Evolutionary conservation across 2,113 vertebrate genomes (phyloP).

Genomic region (Forbesichthys papilliferus): DNA sequence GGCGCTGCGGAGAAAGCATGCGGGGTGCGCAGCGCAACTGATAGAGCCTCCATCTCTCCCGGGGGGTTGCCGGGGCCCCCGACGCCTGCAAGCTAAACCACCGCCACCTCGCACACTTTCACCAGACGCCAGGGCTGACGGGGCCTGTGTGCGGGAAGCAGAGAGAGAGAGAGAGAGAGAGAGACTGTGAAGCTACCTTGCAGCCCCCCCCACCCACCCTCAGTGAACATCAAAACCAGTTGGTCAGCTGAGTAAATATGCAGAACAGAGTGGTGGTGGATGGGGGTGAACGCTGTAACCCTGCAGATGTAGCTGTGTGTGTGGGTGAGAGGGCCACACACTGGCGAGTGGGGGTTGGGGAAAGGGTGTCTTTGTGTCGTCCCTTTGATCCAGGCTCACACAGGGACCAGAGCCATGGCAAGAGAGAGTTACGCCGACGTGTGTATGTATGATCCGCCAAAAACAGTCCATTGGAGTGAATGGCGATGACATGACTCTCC

Average conservation of each 20-base stretch:
- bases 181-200: conserved; percentile 30
- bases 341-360: conserved; percentile 27
- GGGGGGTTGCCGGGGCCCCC: conserved; percentile 47
- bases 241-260: conserved; percentile 74
- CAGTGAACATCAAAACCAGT: conserved; percentile 64
- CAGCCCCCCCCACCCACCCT: conserved; percentile 37
- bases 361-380: conserved; percentile 49
- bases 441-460: too few species aligned
- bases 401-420: neutral
- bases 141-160: conserved; percentile 28
- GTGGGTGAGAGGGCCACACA: conserved; percentile 67
- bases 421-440: too few species aligned
- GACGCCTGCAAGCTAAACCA: conserved; percentile 61
- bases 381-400: conserved; percentile 63
- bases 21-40: conserved; percentile 39
- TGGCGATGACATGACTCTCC: too few species aligned
- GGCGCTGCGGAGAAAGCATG: conserved; percentile 45
- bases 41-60: conserved; percentile 65
- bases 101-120: conserved; percentile 52
- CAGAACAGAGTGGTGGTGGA: conserved; percentile 20
- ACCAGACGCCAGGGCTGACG: conserved; percentile 45
- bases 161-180: conserved; percentile 7
- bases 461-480: too few species aligned
- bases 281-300: conserved; percentile 37
- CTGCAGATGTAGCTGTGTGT: conserved; percentile 62